These are phyloP conservation scores for Chymomyza amoena DNA, from an alignment of 2,888 invertebrate species.

Conservation along the genomic window DNA sequence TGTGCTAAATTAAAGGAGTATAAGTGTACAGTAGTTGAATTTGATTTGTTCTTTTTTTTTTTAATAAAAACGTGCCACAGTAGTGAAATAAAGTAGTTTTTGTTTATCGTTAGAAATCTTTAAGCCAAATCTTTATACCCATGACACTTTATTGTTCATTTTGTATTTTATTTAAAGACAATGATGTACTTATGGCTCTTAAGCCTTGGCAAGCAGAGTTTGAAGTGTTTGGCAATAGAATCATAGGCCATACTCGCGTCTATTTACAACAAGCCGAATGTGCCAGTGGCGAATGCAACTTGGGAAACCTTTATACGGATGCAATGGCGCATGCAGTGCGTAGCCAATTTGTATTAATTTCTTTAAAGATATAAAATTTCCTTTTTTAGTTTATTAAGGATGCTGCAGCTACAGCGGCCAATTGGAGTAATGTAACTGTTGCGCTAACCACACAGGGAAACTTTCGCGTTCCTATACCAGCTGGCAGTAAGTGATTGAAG, in stretches of 20 bases:
- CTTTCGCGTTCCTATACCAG: slow-evolving; percentile 83
- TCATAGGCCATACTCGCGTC: slow-evolving; percentile 82
- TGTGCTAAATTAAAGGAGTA: slow-evolving; percentile 28
- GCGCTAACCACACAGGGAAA: slow-evolving; percentile 85
- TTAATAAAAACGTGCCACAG: not conserved
- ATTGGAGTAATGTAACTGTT: slow-evolving; percentile 85
- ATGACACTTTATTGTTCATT: not conserved
- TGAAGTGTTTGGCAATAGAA: slow-evolving; percentile 79
- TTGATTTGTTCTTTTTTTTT: not conserved
- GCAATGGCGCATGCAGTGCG: slow-evolving; percentile 84
- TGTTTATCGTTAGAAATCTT: not conserved
- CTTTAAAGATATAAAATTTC: not conserved
- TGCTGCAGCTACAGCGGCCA: slow-evolving; percentile 67
- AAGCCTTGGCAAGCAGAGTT: slow-evolving; percentile 82
- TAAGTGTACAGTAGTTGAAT: not conserved
- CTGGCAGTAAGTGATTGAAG: slow-evolving; percentile 80
- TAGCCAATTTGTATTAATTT: slow-evolving; percentile 17
- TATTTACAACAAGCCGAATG: slow-evolving; percentile 81
- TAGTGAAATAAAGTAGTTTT: not conserved
- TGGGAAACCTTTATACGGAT: slow-evolving; percentile 87
- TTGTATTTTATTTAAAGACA: slow-evolving; percentile 79
- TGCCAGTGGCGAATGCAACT: slow-evolving; percentile 83
- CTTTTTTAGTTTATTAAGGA: slow-evolving; percentile 52
- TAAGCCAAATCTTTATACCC: not conserved
- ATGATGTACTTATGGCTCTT: slow-evolving; percentile 81